Evolutionary conservation across 2,113 vertebrate species (phyloP).

Genomic region (Daboia siamensis): DNA sequence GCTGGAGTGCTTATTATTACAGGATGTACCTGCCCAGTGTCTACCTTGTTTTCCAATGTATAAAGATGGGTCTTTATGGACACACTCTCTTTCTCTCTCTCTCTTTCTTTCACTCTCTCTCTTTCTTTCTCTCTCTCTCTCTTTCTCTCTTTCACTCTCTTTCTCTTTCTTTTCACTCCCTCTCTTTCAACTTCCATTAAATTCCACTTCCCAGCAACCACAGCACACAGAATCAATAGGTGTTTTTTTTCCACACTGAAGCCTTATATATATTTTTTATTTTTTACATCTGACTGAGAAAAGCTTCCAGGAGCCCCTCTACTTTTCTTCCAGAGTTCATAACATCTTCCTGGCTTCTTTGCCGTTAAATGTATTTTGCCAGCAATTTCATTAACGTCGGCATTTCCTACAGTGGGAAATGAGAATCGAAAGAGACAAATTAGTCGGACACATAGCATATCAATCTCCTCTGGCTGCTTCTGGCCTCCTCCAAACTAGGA

Average conservation of each 20-base stretch:
- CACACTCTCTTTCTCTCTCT: too few species aligned
- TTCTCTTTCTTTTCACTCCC: rapidly evolving
- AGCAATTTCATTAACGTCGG: slow-evolving; percentile 78
- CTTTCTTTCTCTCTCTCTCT: too few species aligned
- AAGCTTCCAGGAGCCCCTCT: slow-evolving; percentile 30
- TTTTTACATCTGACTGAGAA: background rate
- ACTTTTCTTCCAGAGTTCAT: background rate
- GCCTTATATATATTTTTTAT: background rate
- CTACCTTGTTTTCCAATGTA: background rate
- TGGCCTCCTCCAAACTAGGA: background rate
- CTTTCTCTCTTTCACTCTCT: too few species aligned
- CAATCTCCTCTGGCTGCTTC: background rate
- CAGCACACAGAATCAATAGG: background rate
- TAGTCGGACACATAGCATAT: background rate
- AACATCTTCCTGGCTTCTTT: slow-evolving; percentile 60
- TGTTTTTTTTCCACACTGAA: slow-evolving; percentile 8
- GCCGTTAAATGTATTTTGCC: slow-evolving; percentile 75
- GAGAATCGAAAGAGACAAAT: background rate
- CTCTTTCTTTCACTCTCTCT: too few species aligned
- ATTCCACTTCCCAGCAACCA: background rate
- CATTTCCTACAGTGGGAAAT: slow-evolving; percentile 69
- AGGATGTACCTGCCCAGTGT: background rate
- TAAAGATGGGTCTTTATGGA: slow-evolving; percentile 65
- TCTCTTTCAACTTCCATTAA: too few species aligned
- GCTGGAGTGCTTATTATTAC: background rate